Evolutionary conservation across 2,113 vertebrate species (phyloP), one percentile per base, ranked within the genome.

Genomic region (Takifugu bimaculatus): DNA sequence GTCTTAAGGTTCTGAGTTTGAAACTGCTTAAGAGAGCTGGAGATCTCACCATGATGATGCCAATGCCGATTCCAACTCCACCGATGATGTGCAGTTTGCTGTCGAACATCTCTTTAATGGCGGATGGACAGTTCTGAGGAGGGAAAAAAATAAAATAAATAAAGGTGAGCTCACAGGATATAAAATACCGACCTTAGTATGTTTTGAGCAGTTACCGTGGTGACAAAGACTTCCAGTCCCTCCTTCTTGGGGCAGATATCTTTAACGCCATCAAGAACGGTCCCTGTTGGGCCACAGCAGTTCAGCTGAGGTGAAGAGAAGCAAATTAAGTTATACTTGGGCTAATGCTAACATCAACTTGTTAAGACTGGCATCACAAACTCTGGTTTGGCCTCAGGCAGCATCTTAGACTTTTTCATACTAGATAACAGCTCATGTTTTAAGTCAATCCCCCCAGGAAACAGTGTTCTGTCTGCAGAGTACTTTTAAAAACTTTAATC

Each of bases 41-140:
- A 39, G 35, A 11, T 39, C 35, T 68, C 63, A 97, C 96, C 95
- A 96, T 96, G 78, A 98, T 87, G 48, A 97, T 79, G 0, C 93
- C 96, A 50, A 98, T 94, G 6, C 90, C 94, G 26, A 99, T 94
- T 56, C 95, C 95, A 26, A 97, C 92, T 0, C 94, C 94, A 2
- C 92, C 94, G 0, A 99, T 92, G 68, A 97, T 90, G 29, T 96
- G 93, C 72, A 98, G 81, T 49, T 94, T 96, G 27, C 66, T 89
- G 47, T 92, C 88, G 83, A 98, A 96, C 72, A 97, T 68, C 0
- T 92, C 82, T 0, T 90, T 72, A 42, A 99, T 98, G 69, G 89
- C 93, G 1, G 14, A 0, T 0, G 91, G 91, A 70, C 96, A 99
- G 0, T 92, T 96, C 89, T 80, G 67, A 47, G 0, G 6, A 10